Evolutionary conservation across 2,797 vertebrate species (phyloP).

Genomic region (Sarcophilus harrisii): DNA sequence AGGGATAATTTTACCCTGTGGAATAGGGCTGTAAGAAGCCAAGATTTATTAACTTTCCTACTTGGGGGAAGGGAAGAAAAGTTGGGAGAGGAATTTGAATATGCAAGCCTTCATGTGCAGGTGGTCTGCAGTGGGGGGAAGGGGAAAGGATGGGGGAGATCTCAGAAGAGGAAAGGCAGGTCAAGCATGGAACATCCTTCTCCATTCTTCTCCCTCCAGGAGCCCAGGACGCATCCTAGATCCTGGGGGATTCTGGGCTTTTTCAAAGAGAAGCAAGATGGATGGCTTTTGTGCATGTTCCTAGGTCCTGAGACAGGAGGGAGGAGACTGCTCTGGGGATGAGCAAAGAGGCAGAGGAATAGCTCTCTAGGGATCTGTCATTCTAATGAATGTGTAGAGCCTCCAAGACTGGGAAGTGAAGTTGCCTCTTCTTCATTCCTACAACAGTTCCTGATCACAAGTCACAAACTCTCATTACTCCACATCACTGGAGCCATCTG

Average conservation of each 20-base stretch:
- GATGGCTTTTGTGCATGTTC: neutral
- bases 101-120: neutral
- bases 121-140: neutral
- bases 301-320: neutral
- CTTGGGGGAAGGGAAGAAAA: neutral
- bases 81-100: neutral
- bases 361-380: neutral
- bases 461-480: neutral
- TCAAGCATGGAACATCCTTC: constrained; percentile 4
- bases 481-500: neutral
- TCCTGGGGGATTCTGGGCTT: neutral
- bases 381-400: neutral
- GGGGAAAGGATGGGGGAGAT: neutral
- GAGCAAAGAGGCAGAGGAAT: neutral
- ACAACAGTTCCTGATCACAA: neutral
- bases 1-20: neutral
- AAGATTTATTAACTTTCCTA: neutral
- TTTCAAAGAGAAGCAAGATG: neutral
- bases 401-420: neutral
- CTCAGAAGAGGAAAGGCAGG: neutral
- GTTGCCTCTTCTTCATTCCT: neutral
- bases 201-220: neutral
- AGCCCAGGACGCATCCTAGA: neutral
- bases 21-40: neutral
- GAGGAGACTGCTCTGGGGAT: neutral